phyloP scores from a whole-genome alignment of 92 coral and sea anemone genomes.

The Diadumene lineata region DNA sequence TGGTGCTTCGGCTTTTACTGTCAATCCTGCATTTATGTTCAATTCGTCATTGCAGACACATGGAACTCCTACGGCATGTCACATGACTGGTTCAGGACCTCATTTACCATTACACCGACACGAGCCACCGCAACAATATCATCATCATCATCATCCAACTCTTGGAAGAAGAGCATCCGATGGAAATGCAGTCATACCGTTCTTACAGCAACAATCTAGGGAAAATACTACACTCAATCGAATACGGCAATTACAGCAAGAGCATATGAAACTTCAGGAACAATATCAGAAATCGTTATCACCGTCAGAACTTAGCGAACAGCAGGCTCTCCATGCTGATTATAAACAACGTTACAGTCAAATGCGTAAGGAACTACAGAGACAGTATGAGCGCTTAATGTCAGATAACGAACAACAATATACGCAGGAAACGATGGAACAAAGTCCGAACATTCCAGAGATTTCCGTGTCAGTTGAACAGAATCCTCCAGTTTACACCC shows the following conservation, averaged over 20 bases:
- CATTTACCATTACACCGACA: conserved; percentile 51
- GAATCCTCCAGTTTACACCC: conserved; percentile 43
- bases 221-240: conserved; percentile 71
- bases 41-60: conserved; percentile 18
- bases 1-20: conserved; percentile 30
- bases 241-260: conserved; percentile 85
- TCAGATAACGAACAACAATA: conserved; percentile 66
- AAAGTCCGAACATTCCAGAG: conserved; percentile 35
- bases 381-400: conserved; percentile 85
- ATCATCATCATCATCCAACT: conserved; percentile 41
- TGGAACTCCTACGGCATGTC: conserved; percentile 5
- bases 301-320: conserved; percentile 84
- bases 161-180: conserved; percentile 91
- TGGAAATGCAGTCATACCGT: conserved; percentile 88
- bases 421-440: conserved; percentile 51
- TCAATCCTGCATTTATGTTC: conserved; percentile 22
- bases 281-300: conserved; percentile 94
- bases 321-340: conserved; percentile 86
- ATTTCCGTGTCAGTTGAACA: conserved; percentile 34
- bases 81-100: conserved; percentile 50
- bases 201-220: conserved; percentile 83
- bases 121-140: conserved; percentile 29
- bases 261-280: conserved; percentile 92
- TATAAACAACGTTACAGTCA: conserved; percentile 92
- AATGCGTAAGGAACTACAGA: conserved; percentile 95